Evolutionary conservation across 2,888 invertebrate genomes (phyloP).

Genomic region (Barypeithes pellucidus): DNA sequence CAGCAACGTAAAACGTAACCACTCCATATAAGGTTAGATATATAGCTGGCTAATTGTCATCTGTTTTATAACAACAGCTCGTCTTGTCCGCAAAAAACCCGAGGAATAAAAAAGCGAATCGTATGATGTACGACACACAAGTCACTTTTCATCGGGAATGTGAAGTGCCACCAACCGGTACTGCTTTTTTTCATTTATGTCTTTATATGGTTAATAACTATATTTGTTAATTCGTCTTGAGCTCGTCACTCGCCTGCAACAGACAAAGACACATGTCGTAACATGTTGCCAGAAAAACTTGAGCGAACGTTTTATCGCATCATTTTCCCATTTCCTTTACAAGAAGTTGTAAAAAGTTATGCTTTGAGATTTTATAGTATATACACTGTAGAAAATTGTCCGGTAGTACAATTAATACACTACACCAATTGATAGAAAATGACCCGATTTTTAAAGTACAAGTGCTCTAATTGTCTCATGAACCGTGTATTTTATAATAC

Average conservation of each 20-base stretch:
- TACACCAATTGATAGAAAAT: too few species aligned
- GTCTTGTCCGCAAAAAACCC: conserved; percentile 14
- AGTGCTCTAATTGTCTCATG: too few species aligned
- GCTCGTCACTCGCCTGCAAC: conserved; percentile 22
- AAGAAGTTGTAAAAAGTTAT: too few species aligned
- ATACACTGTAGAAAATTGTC: too few species aligned
- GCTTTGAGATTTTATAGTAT: too few species aligned
- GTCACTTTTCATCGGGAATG: conserved; percentile 41
- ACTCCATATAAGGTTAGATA: neutral
- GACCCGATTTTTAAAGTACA: too few species aligned
- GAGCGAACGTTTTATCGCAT: neutral
- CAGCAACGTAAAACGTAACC: too few species aligned
- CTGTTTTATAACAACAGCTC: conserved; percentile 12
- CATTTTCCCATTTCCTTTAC: too few species aligned
- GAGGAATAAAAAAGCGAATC: conserved; percentile 36
- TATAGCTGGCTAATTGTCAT: conserved; percentile 1
- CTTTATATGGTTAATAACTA: conserved; percentile 51
- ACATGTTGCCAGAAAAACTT: conserved; percentile 15
- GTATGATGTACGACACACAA: conserved; percentile 41
- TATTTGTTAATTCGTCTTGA: conserved; percentile 48
- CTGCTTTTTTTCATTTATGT: conserved; percentile 38
- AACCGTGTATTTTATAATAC: too few species aligned
- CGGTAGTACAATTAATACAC: too few species aligned
- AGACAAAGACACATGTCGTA: conserved; percentile 40
- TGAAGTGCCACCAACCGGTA: conserved; percentile 26